phyloP scores from a whole-genome alignment of 2,797 vertebrate species.

The Poeciliopsis turneri region DNA sequence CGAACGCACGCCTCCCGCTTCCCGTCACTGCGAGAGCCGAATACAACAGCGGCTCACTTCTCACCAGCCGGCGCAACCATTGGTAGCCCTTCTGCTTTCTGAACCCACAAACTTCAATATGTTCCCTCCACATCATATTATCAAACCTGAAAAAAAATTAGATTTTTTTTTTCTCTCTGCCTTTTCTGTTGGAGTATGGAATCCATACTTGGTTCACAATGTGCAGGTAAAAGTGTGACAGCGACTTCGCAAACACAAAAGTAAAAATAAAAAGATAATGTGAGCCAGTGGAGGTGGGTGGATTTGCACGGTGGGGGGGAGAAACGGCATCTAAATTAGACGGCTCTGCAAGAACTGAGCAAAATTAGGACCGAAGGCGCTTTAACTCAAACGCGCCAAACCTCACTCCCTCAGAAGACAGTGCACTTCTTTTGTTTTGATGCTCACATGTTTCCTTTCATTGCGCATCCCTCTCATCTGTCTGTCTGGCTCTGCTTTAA shows the following conservation, averaged over 20 bases:
- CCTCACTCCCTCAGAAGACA: conserved; percentile 25
- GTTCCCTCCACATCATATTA: not conserved
- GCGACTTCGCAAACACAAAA: conserved; percentile 41
- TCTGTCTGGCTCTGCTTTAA: conserved; percentile 60
- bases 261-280: conserved; percentile 60
- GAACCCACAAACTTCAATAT: not conserved
- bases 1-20: not conserved
- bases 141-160: not conserved
- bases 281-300: conserved; percentile 58
- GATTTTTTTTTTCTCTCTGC: not conserved
- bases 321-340: conserved; percentile 32
- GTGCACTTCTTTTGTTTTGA: conserved; percentile 33
- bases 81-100: not conserved
- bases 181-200: conserved; percentile 4
- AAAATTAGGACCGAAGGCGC: conserved; percentile 30
- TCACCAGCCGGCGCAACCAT: not conserved
- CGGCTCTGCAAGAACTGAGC: conserved; percentile 18
- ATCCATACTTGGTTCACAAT: conserved; percentile 11
- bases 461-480: conserved; percentile 46
- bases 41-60: not conserved
- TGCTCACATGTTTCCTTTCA: conserved; percentile 42
- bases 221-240: conserved; percentile 51
- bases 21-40: not conserved
- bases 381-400: conserved; percentile 10
- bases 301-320: conserved; percentile 39